Evolutionary conservation across 2,888 invertebrate species (phyloP).

Genomic region (Notocelia uddmanniana): DNA sequence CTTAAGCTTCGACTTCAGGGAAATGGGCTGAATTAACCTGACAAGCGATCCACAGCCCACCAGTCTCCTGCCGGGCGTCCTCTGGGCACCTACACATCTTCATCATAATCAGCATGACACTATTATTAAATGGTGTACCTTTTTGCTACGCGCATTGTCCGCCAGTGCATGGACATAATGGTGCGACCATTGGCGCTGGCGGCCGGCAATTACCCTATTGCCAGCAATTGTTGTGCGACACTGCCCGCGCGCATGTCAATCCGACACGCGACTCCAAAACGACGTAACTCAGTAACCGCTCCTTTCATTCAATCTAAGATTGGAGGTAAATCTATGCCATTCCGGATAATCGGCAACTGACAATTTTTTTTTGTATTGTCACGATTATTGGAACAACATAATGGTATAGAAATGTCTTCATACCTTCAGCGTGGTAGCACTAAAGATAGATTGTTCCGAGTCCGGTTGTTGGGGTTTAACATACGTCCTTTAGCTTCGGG

Average conservation of each 20-base stretch:
- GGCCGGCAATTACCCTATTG: constrained; percentile 83
- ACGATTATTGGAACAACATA: not conserved
- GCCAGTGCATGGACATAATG: constrained; percentile 69
- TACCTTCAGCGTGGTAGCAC: not conserved
- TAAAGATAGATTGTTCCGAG: not conserved
- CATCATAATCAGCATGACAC: too few species aligned
- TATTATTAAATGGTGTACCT: not conserved
- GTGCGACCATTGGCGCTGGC: constrained; percentile 83
- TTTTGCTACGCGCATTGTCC: constrained; percentile 47
- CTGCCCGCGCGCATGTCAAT: constrained; percentile 59
- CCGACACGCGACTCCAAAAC: not conserved
- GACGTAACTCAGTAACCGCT: not conserved
- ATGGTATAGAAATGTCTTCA: not conserved
- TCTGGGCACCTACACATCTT: too few species aligned
- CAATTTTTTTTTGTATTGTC: not conserved
- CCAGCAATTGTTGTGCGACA: constrained; percentile 84
- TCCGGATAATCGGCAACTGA: not conserved
- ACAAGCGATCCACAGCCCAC: too few species aligned
- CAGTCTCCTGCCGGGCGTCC: too few species aligned
- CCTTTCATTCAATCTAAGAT: not conserved
- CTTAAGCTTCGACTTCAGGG: too few species aligned
- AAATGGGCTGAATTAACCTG: too few species aligned
- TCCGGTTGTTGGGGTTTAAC: not conserved
- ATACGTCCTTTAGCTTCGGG: not conserved
- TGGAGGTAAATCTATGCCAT: not conserved